Evolutionary conservation across 1,140 invertebrate species (phyloP).

Genomic region (Drosophila truncata): DNA sequence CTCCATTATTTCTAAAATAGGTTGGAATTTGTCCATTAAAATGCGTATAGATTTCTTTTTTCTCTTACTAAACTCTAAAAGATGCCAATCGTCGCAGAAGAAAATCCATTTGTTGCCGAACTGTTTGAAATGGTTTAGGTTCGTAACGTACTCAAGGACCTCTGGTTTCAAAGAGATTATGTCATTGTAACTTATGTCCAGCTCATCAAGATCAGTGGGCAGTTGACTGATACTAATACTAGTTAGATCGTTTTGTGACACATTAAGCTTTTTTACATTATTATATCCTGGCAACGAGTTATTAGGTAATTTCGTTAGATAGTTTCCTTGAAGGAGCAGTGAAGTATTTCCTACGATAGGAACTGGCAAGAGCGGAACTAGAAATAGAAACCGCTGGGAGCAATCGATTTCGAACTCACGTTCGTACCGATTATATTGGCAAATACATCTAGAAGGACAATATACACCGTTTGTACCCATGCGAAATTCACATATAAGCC

Average conservation of each 20-base stretch:
- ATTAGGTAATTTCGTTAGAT: neutral
- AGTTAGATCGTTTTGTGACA: slow-evolving; percentile 6
- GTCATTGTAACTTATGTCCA: slow-evolving; percentile 13
- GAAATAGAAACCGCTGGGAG: neutral
- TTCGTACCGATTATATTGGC: neutral
- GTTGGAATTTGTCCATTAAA: neutral
- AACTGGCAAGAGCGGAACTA: slow-evolving; percentile 4
- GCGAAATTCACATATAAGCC: neutral
- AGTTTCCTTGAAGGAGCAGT: neutral
- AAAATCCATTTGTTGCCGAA: slow-evolving; percentile 18
- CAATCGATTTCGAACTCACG: slow-evolving; percentile 4
- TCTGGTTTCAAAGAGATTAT: neutral
- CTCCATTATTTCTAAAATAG: neutral
- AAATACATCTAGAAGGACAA: slow-evolving; percentile 1
- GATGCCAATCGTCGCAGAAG: neutral
- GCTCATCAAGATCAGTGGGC: neutral
- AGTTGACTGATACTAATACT: slow-evolving; percentile 1
- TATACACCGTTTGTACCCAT: neutral
- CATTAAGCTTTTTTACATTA: neutral
- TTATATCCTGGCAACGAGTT: slow-evolving; percentile 9
- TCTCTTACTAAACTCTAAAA: neutral
- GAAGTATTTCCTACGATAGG: neutral
- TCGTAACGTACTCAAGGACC: neutral
- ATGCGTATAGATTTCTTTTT: neutral
- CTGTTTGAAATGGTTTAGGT: neutral